phyloP scores from a whole-genome alignment of 35 echinoderm and acorn worm genomes.

The Stichopus chloronotus region DNA sequence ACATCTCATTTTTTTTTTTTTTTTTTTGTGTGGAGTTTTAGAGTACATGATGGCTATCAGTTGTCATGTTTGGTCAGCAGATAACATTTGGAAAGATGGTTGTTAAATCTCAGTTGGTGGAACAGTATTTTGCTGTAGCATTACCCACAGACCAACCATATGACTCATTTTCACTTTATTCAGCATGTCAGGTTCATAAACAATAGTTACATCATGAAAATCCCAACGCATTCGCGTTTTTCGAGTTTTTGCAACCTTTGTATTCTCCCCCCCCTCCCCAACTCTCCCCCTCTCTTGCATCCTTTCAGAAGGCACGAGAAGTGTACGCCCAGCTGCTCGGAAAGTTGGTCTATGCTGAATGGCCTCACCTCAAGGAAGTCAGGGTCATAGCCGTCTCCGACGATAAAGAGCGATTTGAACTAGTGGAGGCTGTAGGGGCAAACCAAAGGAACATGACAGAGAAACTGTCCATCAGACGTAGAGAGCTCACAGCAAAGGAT shows the following conservation, averaged over 20 bases:
- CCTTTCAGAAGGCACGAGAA: conserved; percentile 55
- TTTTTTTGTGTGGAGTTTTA: too few relatives aligned
- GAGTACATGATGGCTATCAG: too few relatives aligned
- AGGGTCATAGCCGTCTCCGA: conserved; percentile 75
- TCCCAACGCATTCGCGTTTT: background rate
- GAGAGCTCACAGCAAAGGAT: conserved; percentile 5
- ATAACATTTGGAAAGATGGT: too few relatives aligned
- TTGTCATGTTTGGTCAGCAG: too few relatives aligned
- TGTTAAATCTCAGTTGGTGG: too few relatives aligned
- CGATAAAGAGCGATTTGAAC: conserved; percentile 14
- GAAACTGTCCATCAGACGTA: conserved; percentile 16
- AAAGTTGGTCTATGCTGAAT: conserved; percentile 80
- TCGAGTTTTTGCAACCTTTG: background rate
- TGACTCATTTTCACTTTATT: background rate
- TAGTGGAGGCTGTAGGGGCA: background rate
- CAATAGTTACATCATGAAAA: background rate
- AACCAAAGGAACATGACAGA: conserved; percentile 15
- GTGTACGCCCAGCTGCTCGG: conserved; percentile 68
- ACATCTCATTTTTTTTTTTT: too few relatives aligned
- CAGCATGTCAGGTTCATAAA: background rate
- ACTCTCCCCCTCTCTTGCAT: background rate
- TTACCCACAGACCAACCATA: too few relatives aligned
- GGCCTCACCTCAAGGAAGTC: conserved; percentile 93
- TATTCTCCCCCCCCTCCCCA: background rate
- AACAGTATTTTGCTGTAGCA: too few relatives aligned